Evolutionary conservation across 2,113 vertebrate species (phyloP), one percentile per base, ranked within the genome.

Genomic region (Oncorhynchus mykiss): DNA sequence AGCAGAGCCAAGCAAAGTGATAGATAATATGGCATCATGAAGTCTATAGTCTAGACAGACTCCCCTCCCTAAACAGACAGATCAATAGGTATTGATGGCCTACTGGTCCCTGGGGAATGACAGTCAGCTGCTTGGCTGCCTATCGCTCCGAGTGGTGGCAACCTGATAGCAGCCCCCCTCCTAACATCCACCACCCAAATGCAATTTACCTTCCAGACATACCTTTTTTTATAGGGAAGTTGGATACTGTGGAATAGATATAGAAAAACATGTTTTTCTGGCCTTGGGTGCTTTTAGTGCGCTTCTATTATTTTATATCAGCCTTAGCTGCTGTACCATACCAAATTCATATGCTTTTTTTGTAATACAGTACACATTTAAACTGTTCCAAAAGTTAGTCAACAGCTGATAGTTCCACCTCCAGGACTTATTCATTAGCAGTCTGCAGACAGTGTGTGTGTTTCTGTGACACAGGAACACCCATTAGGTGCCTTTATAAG

Each of bases 21-120:
- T 11, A 29, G 65, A 29, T 22, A 16, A 14, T 18, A 29, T 67
- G 24, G 13, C 25, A 67, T 69, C 73, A 14, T 67, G 70, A 82
- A 84, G 74, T 76, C 80, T 71, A 72, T 57, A 76, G 85, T 86
- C 82, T 86, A 86, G 85, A 86, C 82, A 78, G 75, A 60, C 73
- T 11, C 29, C 24, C 54, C 39, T 70, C 24, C 78, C 78, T 69
- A 76, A 80, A 84, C 76, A 80, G 76, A 82, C 78, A 29, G 77
- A 82, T 84, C 85, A 66, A 84, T 87, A 73, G 12, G 70, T 77
- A 84, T 84, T 54, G 85, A 84, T 80, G 76, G 72, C 71, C 24
- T 16, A 54, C 71, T 16, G 49, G 45, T 72, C 57, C 76, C 73
- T 70, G 25, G 76, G 78, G 78, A 75, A 78, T 77, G 76, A 78